Base-by-base conservation (phyloP, 2,113 vertebrate genomes). In the Alethe castanea region DNA sequence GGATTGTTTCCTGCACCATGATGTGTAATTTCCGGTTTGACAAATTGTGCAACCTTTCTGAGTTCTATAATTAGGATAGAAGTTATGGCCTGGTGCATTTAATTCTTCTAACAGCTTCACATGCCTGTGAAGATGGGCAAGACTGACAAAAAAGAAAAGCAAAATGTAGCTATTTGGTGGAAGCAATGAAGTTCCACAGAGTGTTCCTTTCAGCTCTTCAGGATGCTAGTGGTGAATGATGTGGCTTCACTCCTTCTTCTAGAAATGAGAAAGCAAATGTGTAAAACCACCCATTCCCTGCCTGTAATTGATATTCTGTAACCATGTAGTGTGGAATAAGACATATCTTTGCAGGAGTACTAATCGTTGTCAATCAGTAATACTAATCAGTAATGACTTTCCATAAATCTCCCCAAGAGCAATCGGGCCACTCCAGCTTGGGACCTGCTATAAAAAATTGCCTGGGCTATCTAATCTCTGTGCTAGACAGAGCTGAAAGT, bases 401-500 rank as follows among this genome's bases (percentile, higher is more conserved):
- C 70, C 69, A 94, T 97, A 93, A 92, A 59, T 94, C 88, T 97
- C 81, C 61, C 57, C 40, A 42, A 94, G 71, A 92, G 86, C 71
- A 89, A 81, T 89, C 11, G 25, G 38, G n/a, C 45, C 5, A 22
- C 88, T 94, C 80, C 74, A 57, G 71, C 60, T 83, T 82, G 59
- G 87, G 90, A 83, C 47, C 53, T 61, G 62, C 54, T 87, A 35
- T 61, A 84, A 91, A 95, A 95, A 96, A 97, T 88, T 92, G 91
- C 82, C 76, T 90, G 76, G 60, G 57, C 67, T 97, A 96, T 97
- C 95, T 96, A 71, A 98, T 96, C 76, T 97, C 79, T 62, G 42
- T 92, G 90, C 82, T 92, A 96, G 94, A 72, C 90, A 95, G 94
- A 95, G 83, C 91, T 96, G 88, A 91, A 97, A 97, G 93, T 93